Base-by-base conservation (phyloP, 2,888 invertebrate genomes). In the Tipula lateralis region DNA sequence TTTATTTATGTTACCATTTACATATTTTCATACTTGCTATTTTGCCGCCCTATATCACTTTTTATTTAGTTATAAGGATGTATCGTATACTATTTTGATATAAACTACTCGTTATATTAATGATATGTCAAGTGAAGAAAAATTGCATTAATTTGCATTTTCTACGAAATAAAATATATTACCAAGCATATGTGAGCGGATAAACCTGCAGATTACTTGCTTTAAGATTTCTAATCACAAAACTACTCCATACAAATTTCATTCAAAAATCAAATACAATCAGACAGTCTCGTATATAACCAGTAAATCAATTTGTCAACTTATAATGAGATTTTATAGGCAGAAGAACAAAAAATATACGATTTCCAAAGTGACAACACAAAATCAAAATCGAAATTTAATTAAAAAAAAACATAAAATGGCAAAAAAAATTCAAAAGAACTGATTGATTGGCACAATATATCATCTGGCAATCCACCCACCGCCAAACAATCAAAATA, bases 381-480 rank as follows among this genome's bases (percentile, higher is more conserved):
- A 66, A 66, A 66, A 66, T 66, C 66, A 66, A 66, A 66, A 66
- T 24, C 19, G 24, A 66, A 66, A 66, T 66, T 66, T 66, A 66
- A 66, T 66, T 66, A 66, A 66, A 66, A 66, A 44, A 36, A 50
- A 50, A 44, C 1, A 44, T 16, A 44, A 44, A 16, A n/a, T n/a
- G n/a, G n/a, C n/a, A 44, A 16, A 24, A 39, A 66, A 50, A 24
- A 66, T 7, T 66, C n/a, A n/a, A n/a, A n/a, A n/a, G n/a, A 24
- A 66, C 66, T 66, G 66, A 66, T 66, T 66, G 66, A 66, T 66
- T 66, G 66, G 66, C 66, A 66, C 66, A 66, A 66, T 66, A 66
- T 66, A 66, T 66, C 66, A 66, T 66, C 66, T 24, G 66, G 66
- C 66, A 66, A 66, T 66, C 66, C 66, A 24, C 66, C 66, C 66